These are phyloP conservation scores for Romanomermis culicivorax DNA, from an alignment of 2,888 invertebrate species.

Conservation along the genomic window DNA sequence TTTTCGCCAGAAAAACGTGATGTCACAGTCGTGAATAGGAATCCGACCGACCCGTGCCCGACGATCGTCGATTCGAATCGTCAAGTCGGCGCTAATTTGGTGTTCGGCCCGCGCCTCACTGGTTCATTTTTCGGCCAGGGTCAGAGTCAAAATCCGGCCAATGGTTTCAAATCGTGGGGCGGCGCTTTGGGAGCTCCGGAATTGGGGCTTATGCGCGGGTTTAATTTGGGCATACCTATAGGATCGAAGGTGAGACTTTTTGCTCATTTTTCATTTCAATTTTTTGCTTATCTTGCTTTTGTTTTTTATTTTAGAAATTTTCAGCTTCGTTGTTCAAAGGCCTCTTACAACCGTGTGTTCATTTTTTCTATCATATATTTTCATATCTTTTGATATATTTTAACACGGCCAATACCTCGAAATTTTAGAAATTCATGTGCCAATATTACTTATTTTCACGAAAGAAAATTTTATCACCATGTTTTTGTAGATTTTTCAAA, in stretches of 20 bases:
- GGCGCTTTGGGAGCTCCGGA: background rate
- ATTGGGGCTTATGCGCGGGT: background rate
- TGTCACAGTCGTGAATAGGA: background rate
- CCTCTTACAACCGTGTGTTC: too few relatives aligned
- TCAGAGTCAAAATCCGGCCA: background rate
- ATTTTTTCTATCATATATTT: too few relatives aligned
- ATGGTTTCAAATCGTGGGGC: background rate
- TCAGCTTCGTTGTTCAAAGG: too few relatives aligned
- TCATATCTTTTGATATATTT: too few relatives aligned
- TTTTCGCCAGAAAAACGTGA: background rate
- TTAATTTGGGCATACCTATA: background rate
- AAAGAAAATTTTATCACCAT: too few relatives aligned
- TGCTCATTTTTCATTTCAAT: too few relatives aligned
- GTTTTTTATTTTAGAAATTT: too few relatives aligned
- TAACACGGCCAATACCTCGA: too few relatives aligned
- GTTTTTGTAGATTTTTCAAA: too few relatives aligned
- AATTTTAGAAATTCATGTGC: too few relatives aligned
- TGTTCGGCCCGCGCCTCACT: background rate
- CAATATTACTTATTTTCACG: too few relatives aligned
- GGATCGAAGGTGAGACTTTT: background rate
- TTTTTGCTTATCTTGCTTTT: too few relatives aligned
- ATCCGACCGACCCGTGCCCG: background rate
- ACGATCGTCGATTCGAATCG: background rate
- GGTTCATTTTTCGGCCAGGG: background rate
- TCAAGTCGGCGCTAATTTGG: background rate